A percentile compares a stretch with the other conserved stretches of the same genome.
Conservation (phyloP, 37 sponge, comb jelly and placozoan genomes). For the Theonella swinhoei region DNA sequence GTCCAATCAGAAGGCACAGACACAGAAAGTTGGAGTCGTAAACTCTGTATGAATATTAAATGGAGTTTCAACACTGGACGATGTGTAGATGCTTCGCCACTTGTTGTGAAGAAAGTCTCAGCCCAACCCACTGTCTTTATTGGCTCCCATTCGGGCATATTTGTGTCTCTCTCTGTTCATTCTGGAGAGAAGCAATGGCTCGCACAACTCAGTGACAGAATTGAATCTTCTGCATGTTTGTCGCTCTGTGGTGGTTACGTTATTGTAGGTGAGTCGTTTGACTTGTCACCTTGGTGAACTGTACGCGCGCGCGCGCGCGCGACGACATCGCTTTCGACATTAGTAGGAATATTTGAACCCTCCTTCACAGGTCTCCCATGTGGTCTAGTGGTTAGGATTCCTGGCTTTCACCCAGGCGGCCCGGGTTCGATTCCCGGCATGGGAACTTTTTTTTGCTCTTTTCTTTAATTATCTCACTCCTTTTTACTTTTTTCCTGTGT, state of each 20-base stretch:
- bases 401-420: conserved; percentile 91
- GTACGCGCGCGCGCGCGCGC: background rate
- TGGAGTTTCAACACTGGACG: conserved; percentile 71
- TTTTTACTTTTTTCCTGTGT: background rate
- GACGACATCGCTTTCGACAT: no score
- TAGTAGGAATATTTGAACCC: background rate
- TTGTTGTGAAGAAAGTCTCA: conserved; percentile 48
- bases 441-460: conserved; percentile 52
- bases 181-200: conserved; percentile 69
- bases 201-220: conserved; percentile 59
- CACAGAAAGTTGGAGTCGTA: no score
- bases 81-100: conserved; percentile 94
- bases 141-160: conserved; percentile 86
- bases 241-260: conserved; percentile 75
- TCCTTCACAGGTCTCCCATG: conserved; percentile 47
- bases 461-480: background rate
- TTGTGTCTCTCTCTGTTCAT: conserved; percentile 47
- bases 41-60: background rate
- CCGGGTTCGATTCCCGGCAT: conserved; percentile 88
- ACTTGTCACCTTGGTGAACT: background rate
- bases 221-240: conserved; percentile 82
- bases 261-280: conserved; percentile 66
- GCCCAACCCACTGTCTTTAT: conserved; percentile 33
- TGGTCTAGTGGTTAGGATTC: conserved; percentile 92
- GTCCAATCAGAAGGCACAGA: no score